Conservation (phyloP, 2,888 invertebrate species). For the Eupithecia exiguata region DNA sequence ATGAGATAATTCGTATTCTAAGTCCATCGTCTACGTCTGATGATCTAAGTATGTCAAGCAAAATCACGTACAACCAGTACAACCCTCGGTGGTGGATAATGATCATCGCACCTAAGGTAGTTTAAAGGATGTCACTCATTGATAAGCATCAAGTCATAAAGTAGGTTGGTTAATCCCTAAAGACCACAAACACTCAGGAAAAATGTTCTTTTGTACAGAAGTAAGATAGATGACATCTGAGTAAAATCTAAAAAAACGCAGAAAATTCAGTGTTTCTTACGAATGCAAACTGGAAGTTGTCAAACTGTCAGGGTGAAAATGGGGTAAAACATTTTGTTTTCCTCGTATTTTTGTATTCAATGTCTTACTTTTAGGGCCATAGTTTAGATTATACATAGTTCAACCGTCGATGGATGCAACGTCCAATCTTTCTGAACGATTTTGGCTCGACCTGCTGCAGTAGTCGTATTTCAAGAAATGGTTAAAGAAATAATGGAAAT, state of each 20-base stretch:
- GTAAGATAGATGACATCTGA: neutral
- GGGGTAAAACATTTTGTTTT: neutral
- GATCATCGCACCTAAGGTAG: neutral
- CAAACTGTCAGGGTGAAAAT: no score
- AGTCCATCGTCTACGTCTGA: neutral
- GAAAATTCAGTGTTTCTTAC: neutral
- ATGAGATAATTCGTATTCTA: neutral
- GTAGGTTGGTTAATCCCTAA: neutral
- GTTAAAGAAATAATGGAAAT: neutral
- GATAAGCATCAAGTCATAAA: neutral
- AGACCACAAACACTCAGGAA: neutral
- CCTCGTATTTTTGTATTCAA: neutral
- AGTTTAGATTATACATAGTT: neutral
- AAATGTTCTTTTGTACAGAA: neutral
- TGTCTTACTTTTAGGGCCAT: neutral
- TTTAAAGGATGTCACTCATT: neutral
- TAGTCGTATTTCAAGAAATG: neutral
- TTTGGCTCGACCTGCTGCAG: neutral
- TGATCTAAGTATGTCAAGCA: neutral
- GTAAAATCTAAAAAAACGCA: neutral
- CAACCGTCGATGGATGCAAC: neutral
- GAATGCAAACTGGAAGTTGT: neutral
- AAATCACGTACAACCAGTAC: neutral
- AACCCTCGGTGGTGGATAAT: neutral
- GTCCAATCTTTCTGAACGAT: neutral